phyloP scores from a whole-genome alignment of 2,797 vertebrate species.

The Scolopax rusticola region DNA sequence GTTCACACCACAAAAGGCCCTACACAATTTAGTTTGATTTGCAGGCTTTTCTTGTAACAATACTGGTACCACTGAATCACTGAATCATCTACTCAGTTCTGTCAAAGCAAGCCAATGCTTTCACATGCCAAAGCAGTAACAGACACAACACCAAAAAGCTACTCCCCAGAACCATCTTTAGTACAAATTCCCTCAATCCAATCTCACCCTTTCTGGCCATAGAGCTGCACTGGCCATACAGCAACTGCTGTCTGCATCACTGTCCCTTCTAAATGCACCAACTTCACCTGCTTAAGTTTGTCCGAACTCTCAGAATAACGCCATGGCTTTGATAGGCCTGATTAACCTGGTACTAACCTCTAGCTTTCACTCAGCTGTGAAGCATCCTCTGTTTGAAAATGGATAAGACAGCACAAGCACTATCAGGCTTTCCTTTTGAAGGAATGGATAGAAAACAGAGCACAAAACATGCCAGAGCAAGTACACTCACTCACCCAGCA shows the following conservation, averaged over 20 bases:
- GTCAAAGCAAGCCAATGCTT: not conserved
- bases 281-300: not conserved
- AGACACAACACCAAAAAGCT: not conserved
- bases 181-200: not conserved
- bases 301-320: not conserved
- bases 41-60: not conserved
- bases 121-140: not conserved
- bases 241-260: not conserved
- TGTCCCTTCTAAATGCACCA: not conserved
- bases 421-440: not conserved
- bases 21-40: not conserved
- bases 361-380: not conserved
- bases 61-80: not conserved
- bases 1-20: not conserved
- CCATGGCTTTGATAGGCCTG: not conserved
- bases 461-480: not conserved
- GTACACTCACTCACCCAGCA: not conserved
- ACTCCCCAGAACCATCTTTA: not conserved
- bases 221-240: no score
- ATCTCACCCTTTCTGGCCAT: not conserved
- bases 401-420: not conserved
- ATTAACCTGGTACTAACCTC: not conserved
- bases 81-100: not conserved
- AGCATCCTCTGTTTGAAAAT: not conserved
- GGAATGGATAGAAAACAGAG: not conserved